Percentiles rank a stretch among this genome's conserved stretches.
Conservation (phyloP, 1,140 invertebrate species). For the Pantala flavescens region DNA sequence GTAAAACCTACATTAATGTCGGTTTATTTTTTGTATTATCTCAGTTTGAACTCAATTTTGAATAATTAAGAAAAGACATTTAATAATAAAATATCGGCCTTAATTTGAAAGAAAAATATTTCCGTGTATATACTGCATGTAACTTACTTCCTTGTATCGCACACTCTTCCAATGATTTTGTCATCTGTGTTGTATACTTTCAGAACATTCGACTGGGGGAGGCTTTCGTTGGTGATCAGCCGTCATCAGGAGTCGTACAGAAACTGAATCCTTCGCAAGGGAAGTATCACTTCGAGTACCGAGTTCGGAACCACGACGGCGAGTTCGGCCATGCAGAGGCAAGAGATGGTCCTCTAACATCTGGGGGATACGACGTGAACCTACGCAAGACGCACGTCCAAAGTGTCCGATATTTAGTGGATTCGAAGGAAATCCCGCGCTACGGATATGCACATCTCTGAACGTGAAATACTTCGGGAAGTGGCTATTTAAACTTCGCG, state of each 20-base stretch:
- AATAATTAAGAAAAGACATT: no score
- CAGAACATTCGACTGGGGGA: neutral
- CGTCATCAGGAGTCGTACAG: neutral
- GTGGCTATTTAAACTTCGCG: no score
- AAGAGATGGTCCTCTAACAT: neutral
- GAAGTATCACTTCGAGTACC: neutral
- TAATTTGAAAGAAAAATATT: no score
- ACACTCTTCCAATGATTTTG: no score
- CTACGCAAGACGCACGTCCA: neutral
- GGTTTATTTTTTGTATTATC: no score
- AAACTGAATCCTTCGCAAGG: neutral
- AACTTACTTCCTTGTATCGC: no score
- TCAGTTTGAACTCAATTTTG: no score
- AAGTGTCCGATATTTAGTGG: neutral
- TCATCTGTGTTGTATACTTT: neutral
- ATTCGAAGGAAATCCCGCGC: neutral
- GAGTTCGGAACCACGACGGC: neutral
- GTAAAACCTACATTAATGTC: no score
- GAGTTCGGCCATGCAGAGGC: neutral
- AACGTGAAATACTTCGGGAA: no score
- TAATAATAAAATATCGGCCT: no score
- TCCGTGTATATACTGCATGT: no score
- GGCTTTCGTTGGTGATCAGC: neutral
- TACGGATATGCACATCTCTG: neutral
- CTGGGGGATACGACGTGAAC: neutral